Evolutionary conservation across 1,140 invertebrate genomes (phyloP), one percentile per base, ranked within the genome.

Genomic region (Ylistrum balloti): DNA sequence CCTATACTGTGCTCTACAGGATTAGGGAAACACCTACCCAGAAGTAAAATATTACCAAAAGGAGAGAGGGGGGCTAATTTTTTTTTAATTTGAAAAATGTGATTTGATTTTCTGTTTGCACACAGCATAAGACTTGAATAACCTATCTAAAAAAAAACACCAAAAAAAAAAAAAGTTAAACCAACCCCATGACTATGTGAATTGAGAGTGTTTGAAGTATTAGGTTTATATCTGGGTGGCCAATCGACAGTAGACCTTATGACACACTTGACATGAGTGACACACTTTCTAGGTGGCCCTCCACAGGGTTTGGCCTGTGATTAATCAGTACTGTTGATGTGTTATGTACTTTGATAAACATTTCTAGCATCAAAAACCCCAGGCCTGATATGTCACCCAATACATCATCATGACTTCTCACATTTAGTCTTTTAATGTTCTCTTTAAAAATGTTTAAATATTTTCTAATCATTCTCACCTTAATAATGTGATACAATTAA

Each of bases 241-340:
- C n/a, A 74, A 74, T 74, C 56, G n/a, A 74, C 22, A 9, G 13
- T 38, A 74, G 56, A 5, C 7, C 22, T n/a, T 74, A 74, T 74
- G 56, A 74, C 56, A 74, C 56, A 28, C n/a, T 74, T 74, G 56
- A 74, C n/a, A 74, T n/a, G n/a, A 74, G n/a, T 74, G 56, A 74
- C 56, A 74, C 41, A 28, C 56, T 74, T 74, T 74, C 22, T 28
- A 28, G 56, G 56, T 74, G n/a, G n/a, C 22, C 56, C n/a, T n/a
- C 56, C 56, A 74, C 56, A 28, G 56, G 56, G 17, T 13, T 38
- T 7, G 5, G 13, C 35, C 56, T 28, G 56, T 74, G 56, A n/a
- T 74, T 74, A 74, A 74, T 74, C 56, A 28, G 56, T 17, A 17
- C n/a, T 28, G 56, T 3, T 74, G 22, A 45, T 9, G 41, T 45